phyloP scores from a whole-genome alignment of 2,888 invertebrate genomes.

The Pocota personata region DNA sequence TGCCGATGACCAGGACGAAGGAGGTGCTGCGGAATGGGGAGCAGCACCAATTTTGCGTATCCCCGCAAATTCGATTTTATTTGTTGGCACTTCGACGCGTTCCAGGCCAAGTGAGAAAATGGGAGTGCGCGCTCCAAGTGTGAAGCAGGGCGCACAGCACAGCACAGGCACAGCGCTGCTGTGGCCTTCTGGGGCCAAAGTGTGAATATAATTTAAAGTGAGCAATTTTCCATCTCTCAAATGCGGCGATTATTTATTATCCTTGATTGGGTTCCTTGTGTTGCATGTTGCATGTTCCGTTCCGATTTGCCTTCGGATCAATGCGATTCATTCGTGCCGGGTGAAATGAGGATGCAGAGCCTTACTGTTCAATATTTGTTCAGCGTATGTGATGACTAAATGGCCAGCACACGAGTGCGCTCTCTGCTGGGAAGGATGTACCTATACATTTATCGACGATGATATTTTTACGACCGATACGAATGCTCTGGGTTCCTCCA shows the following conservation, averaged over 20 bases:
- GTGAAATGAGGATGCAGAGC: slow-evolving; percentile 68
- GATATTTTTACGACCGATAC: slow-evolving; percentile 42
- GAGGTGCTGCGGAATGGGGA: not conserved
- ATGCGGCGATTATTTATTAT: slow-evolving; percentile 82
- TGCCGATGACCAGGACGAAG: slow-evolving; percentile 29
- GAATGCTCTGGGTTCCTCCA: not conserved
- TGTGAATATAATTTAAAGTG: slow-evolving; percentile 83
- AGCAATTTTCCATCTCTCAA: slow-evolving; percentile 81
- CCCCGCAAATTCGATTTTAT: slow-evolving; percentile 69
- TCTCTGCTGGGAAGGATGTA: slow-evolving; percentile 14
- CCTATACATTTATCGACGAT: slow-evolving; percentile 10
- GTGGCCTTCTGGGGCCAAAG: slow-evolving; percentile 81
- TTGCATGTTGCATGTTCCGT: slow-evolving; percentile 42
- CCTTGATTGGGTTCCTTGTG: slow-evolving; percentile 81
- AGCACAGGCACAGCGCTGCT: slow-evolving; percentile 23
- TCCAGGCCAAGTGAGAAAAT: slow-evolving; percentile 49
- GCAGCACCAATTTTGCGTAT: slow-evolving; percentile 61
- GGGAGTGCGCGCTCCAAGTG: slow-evolving; percentile 60
- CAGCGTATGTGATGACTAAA: slow-evolving; percentile 71
- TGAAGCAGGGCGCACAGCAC: slow-evolving; percentile 49
- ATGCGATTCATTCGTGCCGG: slow-evolving; percentile 43
- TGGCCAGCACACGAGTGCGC: slow-evolving; percentile 22
- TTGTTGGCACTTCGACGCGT: slow-evolving; percentile 68
- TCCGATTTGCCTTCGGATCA: slow-evolving; percentile 24
- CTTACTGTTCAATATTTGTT: slow-evolving; percentile 75